A percentile compares a stretch with the other conserved stretches of the same genome.
Evolutionary conservation across 2,113 vertebrate species (phyloP).

Genomic region (Marcusenius ussheri): DNA sequence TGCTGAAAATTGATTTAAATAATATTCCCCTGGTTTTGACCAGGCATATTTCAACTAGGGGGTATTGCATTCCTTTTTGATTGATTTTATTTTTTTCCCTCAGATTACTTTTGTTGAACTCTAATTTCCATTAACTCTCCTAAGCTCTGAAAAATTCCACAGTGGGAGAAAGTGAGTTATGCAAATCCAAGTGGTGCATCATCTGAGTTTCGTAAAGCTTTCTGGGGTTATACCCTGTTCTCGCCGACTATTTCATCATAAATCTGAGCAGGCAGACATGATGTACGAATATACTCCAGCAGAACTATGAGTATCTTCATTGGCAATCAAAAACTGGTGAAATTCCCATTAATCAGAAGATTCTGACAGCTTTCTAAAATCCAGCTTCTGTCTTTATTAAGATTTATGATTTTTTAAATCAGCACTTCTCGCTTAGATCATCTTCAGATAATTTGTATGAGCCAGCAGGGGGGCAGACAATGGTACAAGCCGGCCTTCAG

Average conservation of each 20-base stretch:
- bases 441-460: not conserved
- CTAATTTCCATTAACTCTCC: conserved; percentile 61
- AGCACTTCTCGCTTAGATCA: conserved; percentile 49
- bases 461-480: not conserved
- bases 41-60: conserved; percentile 51
- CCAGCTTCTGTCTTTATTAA: conserved; percentile 65
- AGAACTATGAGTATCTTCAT: conserved; percentile 50
- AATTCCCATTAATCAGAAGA: conserved; percentile 61
- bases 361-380: conserved; percentile 64
- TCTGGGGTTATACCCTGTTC: conserved; percentile 56
- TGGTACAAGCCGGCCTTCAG: not conserved
- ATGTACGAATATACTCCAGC: conserved; percentile 59
- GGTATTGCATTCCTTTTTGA: conserved; percentile 47
- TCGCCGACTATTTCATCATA: conserved; percentile 82
- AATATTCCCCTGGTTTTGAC: conserved; percentile 38
- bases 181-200: conserved; percentile 64
- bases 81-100: conserved; percentile 58
- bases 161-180: conserved; percentile 65
- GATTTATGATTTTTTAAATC: conserved; percentile 68
- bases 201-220: conserved; percentile 75
- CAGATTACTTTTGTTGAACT: conserved; percentile 65
- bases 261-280: conserved; percentile 70
- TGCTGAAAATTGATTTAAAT: conserved; percentile 43
- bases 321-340: conserved; percentile 55
- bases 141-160: conserved; percentile 47